Base-by-base conservation (phyloP, 2,797 vertebrate species). In the Phoebastria nigripes region DNA sequence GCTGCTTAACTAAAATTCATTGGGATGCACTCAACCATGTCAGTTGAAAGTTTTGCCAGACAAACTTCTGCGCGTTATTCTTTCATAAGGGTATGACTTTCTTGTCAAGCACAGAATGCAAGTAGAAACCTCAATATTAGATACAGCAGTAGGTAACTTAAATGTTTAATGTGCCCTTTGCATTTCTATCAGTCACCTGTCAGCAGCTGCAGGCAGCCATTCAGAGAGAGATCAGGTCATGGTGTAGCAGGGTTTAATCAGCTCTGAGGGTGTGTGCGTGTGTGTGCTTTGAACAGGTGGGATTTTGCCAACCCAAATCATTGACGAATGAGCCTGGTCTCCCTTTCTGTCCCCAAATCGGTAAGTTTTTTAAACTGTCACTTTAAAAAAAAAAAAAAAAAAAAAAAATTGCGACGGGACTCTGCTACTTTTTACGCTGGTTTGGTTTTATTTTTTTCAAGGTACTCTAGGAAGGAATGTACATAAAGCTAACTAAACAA, bases 131-230 rank as follows among this genome's bases (percentile, higher is more conserved):
- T 62, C 71, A 51, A 13, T 70, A 55, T 90, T 55, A 31, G 42
- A 55, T 47, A 41, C 55, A 81, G 52, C 31, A 58, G 46, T 18
- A n/a, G 44, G 44, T 42, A 94, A 72, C 37, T 21, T 80, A n/a
- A 87, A 42, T 84, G 58, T 96, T 93, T 87, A 25, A 87, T 74
- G 62, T 51, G 54, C 26, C 62, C 80, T 94, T 81, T 86, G 72
- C 41, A 3, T 87, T 83, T 63, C 56, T 49, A 17, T 41, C 69
- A 42, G 59, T 85, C 69, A 62, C 42, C 51, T 66, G 41, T 44
- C 1, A 0, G 80, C 59, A 81, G 55, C 47, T 39, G 42, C 41
- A 71, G 63, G 33, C 56, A 26, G 47, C 12, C 3, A 2, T 31
- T 66, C 7, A 6, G 51, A 26, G 33, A 47, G 21, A 24, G 42